A percentile compares a stretch with the other conserved stretches of the same genome.
phyloP scores from a whole-genome alignment of 1,140 invertebrate species.

The Drosophila pectinifera region DNA sequence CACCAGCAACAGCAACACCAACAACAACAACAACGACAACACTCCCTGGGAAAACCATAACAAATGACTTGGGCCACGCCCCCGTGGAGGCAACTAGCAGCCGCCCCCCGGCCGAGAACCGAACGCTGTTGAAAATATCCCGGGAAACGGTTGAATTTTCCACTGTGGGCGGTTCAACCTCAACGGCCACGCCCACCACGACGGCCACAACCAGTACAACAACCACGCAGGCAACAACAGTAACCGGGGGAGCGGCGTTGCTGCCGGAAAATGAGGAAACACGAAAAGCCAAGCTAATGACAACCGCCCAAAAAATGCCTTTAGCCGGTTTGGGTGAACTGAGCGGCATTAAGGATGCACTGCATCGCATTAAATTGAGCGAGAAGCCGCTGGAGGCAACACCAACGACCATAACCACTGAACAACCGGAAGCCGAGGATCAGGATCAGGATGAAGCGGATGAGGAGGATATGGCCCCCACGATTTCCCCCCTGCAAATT shows the following conservation, averaged over 20 bases:
- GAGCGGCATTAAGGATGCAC: conserved; percentile 55
- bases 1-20: conserved; percentile 12
- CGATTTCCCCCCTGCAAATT: conserved; percentile 51
- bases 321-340: conserved; percentile 23
- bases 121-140: conserved; percentile 32
- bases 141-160: conserved; percentile 22
- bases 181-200: conserved; percentile 76
- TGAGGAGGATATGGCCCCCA: conserved; percentile 3
- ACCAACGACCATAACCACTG: conserved; percentile 5
- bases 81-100: conserved; percentile 25
- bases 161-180: conserved; percentile 51
- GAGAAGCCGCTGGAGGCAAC: conserved; percentile 21
- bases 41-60: conserved; percentile 37
- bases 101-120: conserved; percentile 30
- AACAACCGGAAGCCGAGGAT: conserved; percentile 16
- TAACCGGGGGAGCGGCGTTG: background rate
- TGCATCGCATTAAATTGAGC: conserved; percentile 65
- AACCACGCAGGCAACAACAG: conserved; percentile 51
- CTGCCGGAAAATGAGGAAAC: conserved; percentile 19
- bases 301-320: conserved; percentile 42
- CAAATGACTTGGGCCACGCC: conserved; percentile 67
- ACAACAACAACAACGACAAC: conserved; percentile 7
- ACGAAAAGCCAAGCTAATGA: conserved; percentile 49
- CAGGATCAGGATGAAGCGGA: conserved; percentile 14
- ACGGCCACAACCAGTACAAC: conserved; percentile 70